Conservation (phyloP, 2,888 invertebrate genomes). For the Eumerus sabulonum region DNA sequence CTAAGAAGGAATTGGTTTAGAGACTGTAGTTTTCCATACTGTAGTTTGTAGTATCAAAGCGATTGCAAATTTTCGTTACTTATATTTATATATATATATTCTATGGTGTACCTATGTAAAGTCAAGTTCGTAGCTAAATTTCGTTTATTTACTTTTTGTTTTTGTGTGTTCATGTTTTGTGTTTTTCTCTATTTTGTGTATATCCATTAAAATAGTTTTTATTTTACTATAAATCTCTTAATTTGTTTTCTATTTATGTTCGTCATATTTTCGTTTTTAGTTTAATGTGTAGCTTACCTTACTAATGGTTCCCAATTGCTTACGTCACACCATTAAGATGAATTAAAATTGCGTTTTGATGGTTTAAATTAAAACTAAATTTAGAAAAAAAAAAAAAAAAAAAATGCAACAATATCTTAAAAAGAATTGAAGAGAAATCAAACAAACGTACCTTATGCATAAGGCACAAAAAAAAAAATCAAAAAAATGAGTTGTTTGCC, state of each 20-base stretch:
- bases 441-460: conserved; percentile 41
- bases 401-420: conserved; percentile 61
- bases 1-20: conserved; percentile 61
- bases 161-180: conserved; percentile 53
- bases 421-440: conserved; percentile 8
- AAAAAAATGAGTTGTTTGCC: conserved; percentile 25
- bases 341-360: conserved; percentile 59
- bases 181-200: conserved; percentile 60
- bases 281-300: conserved; percentile 80
- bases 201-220: conserved; percentile 51
- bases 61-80: conserved; percentile 31
- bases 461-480: conserved; percentile 20
- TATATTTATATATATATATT: no score
- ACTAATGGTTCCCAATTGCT: conserved; percentile 80
- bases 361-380: conserved; percentile 64
- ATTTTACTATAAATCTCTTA: conserved; percentile 29
- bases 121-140: conserved; percentile 57
- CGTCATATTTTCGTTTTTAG: conserved; percentile 71
- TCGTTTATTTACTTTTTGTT: conserved; percentile 44
- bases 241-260: conserved; percentile 25
- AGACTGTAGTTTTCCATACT: conserved; percentile 54
- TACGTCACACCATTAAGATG: conserved; percentile 79
- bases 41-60: conserved; percentile 61
- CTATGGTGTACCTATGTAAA: conserved; percentile 27
- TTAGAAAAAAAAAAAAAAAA: conserved; percentile 61